These are phyloP conservation scores for Andricus quercusramuli DNA, from an alignment of 2,888 invertebrate species.

Conservation along the genomic window DNA sequence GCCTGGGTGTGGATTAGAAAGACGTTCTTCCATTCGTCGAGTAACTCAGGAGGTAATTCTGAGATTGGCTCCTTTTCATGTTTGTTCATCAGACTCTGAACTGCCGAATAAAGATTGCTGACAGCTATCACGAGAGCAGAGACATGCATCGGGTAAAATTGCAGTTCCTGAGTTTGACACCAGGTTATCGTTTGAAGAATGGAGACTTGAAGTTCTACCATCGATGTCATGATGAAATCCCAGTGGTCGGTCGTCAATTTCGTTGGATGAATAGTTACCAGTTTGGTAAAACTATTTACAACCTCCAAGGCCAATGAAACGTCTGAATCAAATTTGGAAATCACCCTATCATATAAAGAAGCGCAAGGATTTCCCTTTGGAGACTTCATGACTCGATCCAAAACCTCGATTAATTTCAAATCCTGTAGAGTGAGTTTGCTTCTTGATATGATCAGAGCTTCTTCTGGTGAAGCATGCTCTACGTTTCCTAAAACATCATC, in stretches of 20 bases:
- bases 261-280: neutral
- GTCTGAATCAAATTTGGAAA: neutral
- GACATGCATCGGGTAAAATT: conserved; percentile 18
- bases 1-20: conserved; percentile 84
- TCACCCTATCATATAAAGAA: neutral
- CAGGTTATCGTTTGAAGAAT: conserved; percentile 14
- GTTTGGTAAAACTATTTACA: conserved; percentile 22
- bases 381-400: neutral
- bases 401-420: conserved; percentile 30
- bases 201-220: conserved; percentile 28
- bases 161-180: conserved; percentile 3
- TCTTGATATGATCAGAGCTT: conserved; percentile 16
- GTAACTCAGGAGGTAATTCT: conserved; percentile 74
- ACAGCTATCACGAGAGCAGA: conserved; percentile 79
- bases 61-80: conserved; percentile 73
- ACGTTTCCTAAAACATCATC: neutral
- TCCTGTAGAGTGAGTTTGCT: neutral
- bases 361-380: conserved; percentile 13
- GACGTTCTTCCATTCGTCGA: conserved; percentile 88
- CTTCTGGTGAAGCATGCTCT: neutral
- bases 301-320: conserved; percentile 6
- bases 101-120: conserved; percentile 79
- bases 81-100: conserved; percentile 77
- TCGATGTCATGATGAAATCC: conserved; percentile 26
- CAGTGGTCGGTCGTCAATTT: conserved; percentile 19